Evolutionary conservation across 2,888 invertebrate genomes (phyloP).

Genomic region (Drosophila yooni): DNA sequence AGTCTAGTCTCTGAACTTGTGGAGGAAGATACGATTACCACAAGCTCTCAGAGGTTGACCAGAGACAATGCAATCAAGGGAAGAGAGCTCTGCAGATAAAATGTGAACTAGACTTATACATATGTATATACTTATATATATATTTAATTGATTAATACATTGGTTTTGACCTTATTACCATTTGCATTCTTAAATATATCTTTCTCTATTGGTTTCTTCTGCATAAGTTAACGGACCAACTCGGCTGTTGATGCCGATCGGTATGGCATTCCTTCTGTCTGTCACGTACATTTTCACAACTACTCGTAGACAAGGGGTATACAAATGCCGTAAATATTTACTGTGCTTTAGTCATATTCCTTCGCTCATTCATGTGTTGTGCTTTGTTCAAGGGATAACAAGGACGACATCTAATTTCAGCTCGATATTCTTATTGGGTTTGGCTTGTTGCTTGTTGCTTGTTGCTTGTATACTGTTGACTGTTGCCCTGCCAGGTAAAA

Average conservation of each 20-base stretch:
- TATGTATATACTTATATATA: neutral
- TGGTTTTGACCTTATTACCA: neutral
- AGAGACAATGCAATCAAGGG: neutral
- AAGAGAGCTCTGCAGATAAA: neutral
- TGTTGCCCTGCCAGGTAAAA: conserved; percentile 21
- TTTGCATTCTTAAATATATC: neutral
- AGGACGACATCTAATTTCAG: conserved; percentile 35
- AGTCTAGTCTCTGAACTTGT: neutral
- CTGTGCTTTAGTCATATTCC: neutral
- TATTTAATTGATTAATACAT: neutral
- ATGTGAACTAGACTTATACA: neutral
- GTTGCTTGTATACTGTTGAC: neutral
- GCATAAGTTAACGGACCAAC: neutral
- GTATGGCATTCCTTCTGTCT: neutral
- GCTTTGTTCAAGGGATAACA: conserved; percentile 23
- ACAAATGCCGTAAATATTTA: neutral
- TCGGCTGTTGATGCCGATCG: neutral
- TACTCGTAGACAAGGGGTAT: neutral
- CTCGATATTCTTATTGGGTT: conserved; percentile 40
- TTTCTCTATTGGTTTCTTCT: neutral
- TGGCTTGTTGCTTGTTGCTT: neutral
- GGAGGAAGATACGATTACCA: neutral
- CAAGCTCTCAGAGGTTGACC: neutral
- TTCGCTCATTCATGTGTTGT: neutral
- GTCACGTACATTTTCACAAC: neutral